phyloP scores from a whole-genome alignment of 2,888 invertebrate species.

The Lomographa bimaculata region DNA sequence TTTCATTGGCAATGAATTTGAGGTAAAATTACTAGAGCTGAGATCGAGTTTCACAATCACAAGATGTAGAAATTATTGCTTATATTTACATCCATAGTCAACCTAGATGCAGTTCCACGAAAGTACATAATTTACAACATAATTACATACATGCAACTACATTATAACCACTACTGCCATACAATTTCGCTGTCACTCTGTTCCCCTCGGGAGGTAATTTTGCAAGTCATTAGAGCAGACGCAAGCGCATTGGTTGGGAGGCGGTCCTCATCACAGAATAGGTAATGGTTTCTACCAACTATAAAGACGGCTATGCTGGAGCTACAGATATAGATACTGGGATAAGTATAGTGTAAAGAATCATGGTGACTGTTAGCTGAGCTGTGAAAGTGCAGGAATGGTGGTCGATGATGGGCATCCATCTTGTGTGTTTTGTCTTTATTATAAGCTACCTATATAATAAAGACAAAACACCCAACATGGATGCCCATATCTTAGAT shows the following conservation, averaged over 20 bases:
- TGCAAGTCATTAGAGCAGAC: conserved; percentile 48
- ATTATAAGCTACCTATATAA: too few species aligned
- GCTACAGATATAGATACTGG: too few species aligned
- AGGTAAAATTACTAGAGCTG: too few species aligned
- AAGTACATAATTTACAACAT: conserved; percentile 7
- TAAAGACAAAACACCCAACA: too few species aligned
- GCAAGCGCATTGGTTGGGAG: conserved; percentile 51
- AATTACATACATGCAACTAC: conserved; percentile 5
- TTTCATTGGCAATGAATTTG: too few species aligned
- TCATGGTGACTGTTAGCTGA: not conserved
- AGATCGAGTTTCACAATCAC: too few species aligned
- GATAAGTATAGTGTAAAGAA: too few species aligned
- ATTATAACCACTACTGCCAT: conserved; percentile 7
- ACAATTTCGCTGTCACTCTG: conserved; percentile 22
- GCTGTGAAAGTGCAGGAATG: conserved; percentile 5
- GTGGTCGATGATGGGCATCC: not conserved
- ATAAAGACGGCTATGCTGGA: too few species aligned
- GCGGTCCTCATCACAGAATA: conserved; percentile 37
- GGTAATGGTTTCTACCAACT: conserved; percentile 15
- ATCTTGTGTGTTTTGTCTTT: conserved; percentile 3
- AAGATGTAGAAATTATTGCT: too few species aligned
- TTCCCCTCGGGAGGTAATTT: conserved; percentile 47
- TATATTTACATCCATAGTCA: too few species aligned
- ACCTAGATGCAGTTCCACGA: too few species aligned
- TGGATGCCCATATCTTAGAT: too few species aligned